phyloP scores from a whole-genome alignment of 2,797 vertebrate genomes.

The Malurus splendens region DNA sequence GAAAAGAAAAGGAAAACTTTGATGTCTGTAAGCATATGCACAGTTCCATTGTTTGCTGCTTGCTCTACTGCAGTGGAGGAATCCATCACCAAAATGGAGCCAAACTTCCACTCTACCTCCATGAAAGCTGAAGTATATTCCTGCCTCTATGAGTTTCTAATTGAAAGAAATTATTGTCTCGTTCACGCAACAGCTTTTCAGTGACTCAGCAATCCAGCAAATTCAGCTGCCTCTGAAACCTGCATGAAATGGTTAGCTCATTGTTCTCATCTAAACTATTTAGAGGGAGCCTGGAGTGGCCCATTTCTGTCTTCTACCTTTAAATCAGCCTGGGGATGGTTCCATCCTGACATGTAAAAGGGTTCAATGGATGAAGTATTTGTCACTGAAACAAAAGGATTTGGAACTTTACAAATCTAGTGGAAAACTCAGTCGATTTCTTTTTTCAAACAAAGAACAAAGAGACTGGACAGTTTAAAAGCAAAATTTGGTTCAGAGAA shows the following conservation, averaged over 20 bases:
- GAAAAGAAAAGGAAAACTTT: conserved; percentile 9
- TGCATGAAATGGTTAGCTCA: not conserved
- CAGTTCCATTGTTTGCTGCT: not conserved
- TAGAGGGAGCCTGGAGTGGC: conserved; percentile 24
- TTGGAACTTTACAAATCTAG: conserved; percentile 17
- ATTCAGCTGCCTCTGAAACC: conserved; percentile 21
- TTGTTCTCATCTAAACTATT: conserved; percentile 26
- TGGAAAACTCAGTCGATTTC: not conserved
- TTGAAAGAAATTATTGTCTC: conserved; percentile 20
- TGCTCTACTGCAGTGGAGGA: not conserved
- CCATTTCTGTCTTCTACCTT: conserved; percentile 30
- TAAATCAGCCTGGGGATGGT: conserved; percentile 26
- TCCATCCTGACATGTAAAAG: not conserved
- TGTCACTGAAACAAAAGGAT: conserved; percentile 28
- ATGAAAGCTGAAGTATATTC: not conserved
- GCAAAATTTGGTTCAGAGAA: not conserved
- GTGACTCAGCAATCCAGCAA: conserved; percentile 31
- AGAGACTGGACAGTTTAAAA: not conserved
- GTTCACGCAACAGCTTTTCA: not conserved
- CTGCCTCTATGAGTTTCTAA: not conserved
- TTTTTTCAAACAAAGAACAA: not conserved
- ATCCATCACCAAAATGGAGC: not conserved
- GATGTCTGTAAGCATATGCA: not conserved
- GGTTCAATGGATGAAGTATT: not conserved
- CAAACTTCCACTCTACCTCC: not conserved